Evolutionary conservation across 2,888 invertebrate genomes (phyloP), one percentile per base, ranked within the genome.

Genomic region (Nymphalis urticae): DNA sequence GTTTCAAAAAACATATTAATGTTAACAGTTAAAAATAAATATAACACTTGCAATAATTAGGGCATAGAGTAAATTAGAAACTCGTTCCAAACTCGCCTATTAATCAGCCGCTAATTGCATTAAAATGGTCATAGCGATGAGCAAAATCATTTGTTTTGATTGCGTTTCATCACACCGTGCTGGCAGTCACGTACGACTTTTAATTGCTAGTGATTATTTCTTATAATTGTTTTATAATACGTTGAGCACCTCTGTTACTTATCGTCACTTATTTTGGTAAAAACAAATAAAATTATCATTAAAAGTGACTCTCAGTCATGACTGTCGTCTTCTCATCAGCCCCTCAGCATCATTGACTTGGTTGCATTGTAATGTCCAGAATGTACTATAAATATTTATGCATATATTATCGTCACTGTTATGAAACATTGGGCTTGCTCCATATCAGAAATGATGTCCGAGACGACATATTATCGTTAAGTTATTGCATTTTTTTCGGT

Each of bases 151-250:
- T 70, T 73, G 69, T 73, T 71, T 67, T 73, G 69, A 71, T 71
- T 66, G 67, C 48, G n/a, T 32, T 5, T 47, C 19, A 50, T n/a
- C 58, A 62, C 64, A 67, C 19, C 73, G 72, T 72, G 74, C 63
- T 56, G 42, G 58, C 17, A 64, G 73, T 75, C 74, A 75, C 74
- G 74, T 75, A 75, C 59, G 62, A 48, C 42, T 27, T 61, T 64
- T 66, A 69, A 73, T 54, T 32, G 21, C 51, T 21, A 42, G 24
- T 56, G 54, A 62, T 54, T 19, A 24, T 21, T 59, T 63, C 47
- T 16, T 27, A 32, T 72, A 64, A 72, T 72, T 42, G 66, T 1
- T 58, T 54, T 66, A 66, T 66, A 68, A 72, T 68, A 27, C 19
- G 62, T 48, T 48, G 36, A 58, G 32, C 51, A 13, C 42, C 42